A percentile compares a stretch with the other conserved stretches of the same genome.
Conservation (phyloP, 1,140 invertebrate genomes). For the Caenorhabditis latens region DNA sequence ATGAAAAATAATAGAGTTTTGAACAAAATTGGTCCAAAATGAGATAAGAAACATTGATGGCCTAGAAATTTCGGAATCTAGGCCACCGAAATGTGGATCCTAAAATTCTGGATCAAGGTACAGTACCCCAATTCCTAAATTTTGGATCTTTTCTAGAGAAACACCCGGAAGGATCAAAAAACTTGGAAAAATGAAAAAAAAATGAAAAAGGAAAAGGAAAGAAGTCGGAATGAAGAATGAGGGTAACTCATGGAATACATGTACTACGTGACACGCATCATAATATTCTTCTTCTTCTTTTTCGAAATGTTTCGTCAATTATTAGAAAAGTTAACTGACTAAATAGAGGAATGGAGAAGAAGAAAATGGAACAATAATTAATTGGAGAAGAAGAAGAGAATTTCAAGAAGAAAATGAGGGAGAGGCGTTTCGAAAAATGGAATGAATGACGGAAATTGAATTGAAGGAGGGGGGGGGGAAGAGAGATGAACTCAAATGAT, state of each 20-base stretch:
- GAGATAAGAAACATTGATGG: no score
- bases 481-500: not conserved
- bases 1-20: no score
- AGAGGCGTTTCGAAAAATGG: not conserved
- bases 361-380: slow-evolving; percentile 32
- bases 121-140: no score
- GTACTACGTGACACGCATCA: slow-evolving; percentile 33
- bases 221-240: slow-evolving; percentile 37
- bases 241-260: not conserved
- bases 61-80: no score
- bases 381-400: not conserved
- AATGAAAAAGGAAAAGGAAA: not conserved
- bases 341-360: not conserved
- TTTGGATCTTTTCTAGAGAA: no score
- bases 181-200: not conserved
- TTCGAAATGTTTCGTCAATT: not conserved
- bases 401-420: not conserved
- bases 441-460: slow-evolving; percentile 18
- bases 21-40: no score
- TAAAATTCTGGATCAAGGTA: no score
- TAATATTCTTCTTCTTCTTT: not conserved
- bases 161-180: not conserved
- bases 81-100: no score
- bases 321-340: not conserved
- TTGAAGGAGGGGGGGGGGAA: not conserved